These are phyloP conservation scores for Unio delphinus DNA, from an alignment of 2,888 invertebrate genomes.

Conservation along the genomic window DNA sequence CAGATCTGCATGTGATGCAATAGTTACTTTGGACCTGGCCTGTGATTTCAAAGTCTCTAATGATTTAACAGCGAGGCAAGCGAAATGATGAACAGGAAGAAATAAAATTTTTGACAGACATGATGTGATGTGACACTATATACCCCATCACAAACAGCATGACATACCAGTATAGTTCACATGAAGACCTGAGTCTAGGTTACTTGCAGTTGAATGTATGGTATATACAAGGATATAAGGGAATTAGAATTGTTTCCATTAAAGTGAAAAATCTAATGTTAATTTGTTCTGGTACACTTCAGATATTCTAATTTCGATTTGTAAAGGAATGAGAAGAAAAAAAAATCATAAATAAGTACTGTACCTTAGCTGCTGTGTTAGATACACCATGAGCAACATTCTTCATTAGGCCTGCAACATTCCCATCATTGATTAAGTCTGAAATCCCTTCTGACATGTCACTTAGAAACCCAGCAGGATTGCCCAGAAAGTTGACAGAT, in stretches of 20 bases:
- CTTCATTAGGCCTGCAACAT: slow-evolving; percentile 90
- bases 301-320: background rate
- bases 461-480: slow-evolving; percentile 94
- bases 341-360: background rate
- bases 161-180: too few species aligned
- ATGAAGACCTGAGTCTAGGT: too few species aligned
- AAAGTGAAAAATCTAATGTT: background rate
- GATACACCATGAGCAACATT: slow-evolving; percentile 98
- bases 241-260: background rate
- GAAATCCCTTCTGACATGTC: slow-evolving; percentile 96
- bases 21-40: too few species aligned
- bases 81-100: too few species aligned
- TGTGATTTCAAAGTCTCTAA: too few species aligned
- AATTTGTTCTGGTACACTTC: background rate
- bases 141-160: too few species aligned
- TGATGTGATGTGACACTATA: too few species aligned
- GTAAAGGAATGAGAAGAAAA: background rate
- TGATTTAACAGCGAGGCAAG: too few species aligned
- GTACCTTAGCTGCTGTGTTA: slow-evolving; percentile 95
- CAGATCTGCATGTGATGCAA: too few species aligned
- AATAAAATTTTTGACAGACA: too few species aligned
- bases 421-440: slow-evolving; percentile 92
- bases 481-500: slow-evolving; percentile 97
- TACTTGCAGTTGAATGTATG: too few species aligned
- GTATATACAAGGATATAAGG: too few species aligned